Percentiles rank a stretch among this genome's conserved stretches.
phyloP scores from a whole-genome alignment of 2,797 vertebrate species.

The Lophius americanus region DNA sequence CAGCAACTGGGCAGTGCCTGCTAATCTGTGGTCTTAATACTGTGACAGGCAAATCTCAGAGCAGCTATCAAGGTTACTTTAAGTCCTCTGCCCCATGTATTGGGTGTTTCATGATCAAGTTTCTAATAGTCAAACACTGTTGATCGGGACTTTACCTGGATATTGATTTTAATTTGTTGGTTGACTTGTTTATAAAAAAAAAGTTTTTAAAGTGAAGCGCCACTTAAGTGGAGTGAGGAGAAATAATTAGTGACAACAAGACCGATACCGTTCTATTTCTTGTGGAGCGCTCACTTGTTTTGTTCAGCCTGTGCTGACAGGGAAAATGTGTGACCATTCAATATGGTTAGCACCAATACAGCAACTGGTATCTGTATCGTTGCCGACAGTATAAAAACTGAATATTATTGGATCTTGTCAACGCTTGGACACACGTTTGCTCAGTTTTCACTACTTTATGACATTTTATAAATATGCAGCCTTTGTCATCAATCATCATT shows the following conservation, averaged over 20 bases:
- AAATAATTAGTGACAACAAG: neutral
- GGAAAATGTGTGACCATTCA: too few relatives aligned
- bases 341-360: too few relatives aligned
- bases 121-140: constrained; percentile 6
- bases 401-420: too few relatives aligned
- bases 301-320: too few relatives aligned
- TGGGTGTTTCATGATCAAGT: constrained; percentile 5
- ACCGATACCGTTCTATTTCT: too few relatives aligned
- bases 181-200: too few relatives aligned
- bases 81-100: constrained; percentile 19
- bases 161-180: neutral
- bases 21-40: constrained; percentile 68
- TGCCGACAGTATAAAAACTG: too few relatives aligned
- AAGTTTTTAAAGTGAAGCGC: neutral
- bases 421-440: too few relatives aligned
- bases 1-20: constrained; percentile 44
- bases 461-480: too few relatives aligned
- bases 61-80: constrained; percentile 44
- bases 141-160: neutral
- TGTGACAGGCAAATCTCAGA: constrained; percentile 57
- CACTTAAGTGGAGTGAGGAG: neutral
- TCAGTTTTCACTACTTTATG: too few relatives aligned
- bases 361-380: too few relatives aligned
- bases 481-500: neutral
- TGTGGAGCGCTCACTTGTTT: too few relatives aligned